Conservation (phyloP, 1,140 invertebrate genomes). For the Mylabris phalerata region DNA sequence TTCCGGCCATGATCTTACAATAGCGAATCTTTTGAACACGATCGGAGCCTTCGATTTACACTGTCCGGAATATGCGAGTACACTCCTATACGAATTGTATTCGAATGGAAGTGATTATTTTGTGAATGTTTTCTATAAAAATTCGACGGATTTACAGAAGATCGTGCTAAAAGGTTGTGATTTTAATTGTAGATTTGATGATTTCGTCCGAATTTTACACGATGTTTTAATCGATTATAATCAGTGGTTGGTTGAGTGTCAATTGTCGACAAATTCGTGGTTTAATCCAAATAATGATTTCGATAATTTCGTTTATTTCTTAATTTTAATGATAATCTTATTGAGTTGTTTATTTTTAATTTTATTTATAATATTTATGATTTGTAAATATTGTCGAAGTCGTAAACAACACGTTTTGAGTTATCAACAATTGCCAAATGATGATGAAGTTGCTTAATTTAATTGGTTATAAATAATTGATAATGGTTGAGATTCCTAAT, state of each 20-base stretch:
- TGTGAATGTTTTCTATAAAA: constrained; percentile 56
- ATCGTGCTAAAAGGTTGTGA: constrained; percentile 55
- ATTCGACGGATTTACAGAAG: constrained; percentile 47
- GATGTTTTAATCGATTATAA: constrained; percentile 23
- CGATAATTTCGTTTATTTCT: not conserved
- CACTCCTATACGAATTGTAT: constrained; percentile 66
- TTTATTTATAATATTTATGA: not conserved
- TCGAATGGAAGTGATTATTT: constrained; percentile 28
- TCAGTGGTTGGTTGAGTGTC: constrained; percentile 34
- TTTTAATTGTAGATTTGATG: constrained; percentile 49
- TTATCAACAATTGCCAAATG: constrained; percentile 4
- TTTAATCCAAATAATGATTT: constrained; percentile 3
- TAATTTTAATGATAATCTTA: not conserved
- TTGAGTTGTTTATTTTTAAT: not conserved
- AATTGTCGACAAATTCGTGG: not conserved
- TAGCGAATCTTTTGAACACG: constrained; percentile 67
- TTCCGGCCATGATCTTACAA: constrained; percentile 76
- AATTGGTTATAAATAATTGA: not conserved
- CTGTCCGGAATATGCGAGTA: constrained; percentile 64
- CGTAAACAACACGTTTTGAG: not conserved
- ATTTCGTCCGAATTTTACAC: constrained; percentile 43
- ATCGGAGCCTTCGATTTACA: constrained; percentile 66
- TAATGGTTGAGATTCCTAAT: no score
- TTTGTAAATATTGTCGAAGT: no score
- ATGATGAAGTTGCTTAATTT: not conserved